These are phyloP conservation scores for Anguilla megastoma DNA, from an alignment of 2,797 vertebrate species.

Conservation along the genomic window DNA sequence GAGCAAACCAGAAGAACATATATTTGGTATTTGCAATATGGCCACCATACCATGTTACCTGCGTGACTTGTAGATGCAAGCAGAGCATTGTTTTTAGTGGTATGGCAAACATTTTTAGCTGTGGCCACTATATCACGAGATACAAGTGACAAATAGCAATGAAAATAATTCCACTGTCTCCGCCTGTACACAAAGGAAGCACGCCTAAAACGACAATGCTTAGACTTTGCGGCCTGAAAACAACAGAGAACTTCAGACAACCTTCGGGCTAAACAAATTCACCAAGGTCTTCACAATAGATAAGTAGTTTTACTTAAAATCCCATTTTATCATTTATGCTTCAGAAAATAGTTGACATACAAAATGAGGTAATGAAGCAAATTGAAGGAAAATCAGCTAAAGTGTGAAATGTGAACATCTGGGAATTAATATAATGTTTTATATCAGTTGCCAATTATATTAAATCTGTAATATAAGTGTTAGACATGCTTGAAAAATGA, in stretches of 20 bases:
- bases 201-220: conserved; percentile 4
- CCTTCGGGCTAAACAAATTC: background rate
- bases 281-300: background rate
- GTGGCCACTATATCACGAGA: background rate
- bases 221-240: background rate
- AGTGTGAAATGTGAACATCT: background rate
- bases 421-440: background rate
- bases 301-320: background rate
- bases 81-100: background rate
- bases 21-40: background rate
- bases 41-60: background rate
- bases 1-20: background rate
- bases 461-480: background rate
- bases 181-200: background rate
- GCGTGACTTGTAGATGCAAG: background rate
- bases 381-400: background rate
- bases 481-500: conserved; percentile 16
- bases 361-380: background rate
- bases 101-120: background rate
- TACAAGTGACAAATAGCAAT: background rate
- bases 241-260: background rate
- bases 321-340: background rate
- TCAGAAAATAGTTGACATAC: background rate
- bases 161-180: background rate
- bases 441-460: background rate